Percentiles rank a stretch among this genome's conserved stretches.
Evolutionary conservation across 2,888 invertebrate genomes (phyloP).

Genomic region (Choristoneura rosaceana): DNA sequence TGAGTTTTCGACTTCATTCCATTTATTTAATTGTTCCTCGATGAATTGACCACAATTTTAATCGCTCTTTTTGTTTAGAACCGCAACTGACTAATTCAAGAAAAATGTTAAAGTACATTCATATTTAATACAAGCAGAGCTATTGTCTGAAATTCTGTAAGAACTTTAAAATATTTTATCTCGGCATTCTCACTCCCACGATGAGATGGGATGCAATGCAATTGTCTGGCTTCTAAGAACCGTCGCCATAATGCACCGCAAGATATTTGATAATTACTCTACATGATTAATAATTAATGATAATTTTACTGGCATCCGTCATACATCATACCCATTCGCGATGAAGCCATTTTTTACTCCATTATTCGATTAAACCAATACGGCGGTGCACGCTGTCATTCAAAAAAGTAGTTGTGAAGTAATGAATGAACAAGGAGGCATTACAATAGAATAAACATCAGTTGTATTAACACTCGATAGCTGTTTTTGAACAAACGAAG

Average conservation of each 20-base stretch:
- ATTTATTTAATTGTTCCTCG: slow-evolving; percentile 24
- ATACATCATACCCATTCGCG: slow-evolving; percentile 30
- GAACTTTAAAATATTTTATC: slow-evolving; percentile 1
- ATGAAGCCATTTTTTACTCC: slow-evolving; percentile 30
- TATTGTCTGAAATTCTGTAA: not conserved
- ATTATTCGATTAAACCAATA: slow-evolving; percentile 40
- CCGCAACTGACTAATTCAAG: not conserved
- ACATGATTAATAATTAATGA: slow-evolving; percentile 40
- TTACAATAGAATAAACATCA: slow-evolving; percentile 28
- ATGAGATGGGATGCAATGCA: slow-evolving; percentile 10
- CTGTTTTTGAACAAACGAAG: slow-evolving; percentile 59
- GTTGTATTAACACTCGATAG: slow-evolving; percentile 59
- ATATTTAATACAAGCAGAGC: not conserved
- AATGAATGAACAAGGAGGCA: slow-evolving; percentile 40
- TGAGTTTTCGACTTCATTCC: slow-evolving; percentile 11
- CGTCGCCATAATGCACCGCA: slow-evolving; percentile 32
- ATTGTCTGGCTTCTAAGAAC: slow-evolving; percentile 32
- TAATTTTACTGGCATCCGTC: slow-evolving; percentile 35
- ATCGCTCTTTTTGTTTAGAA: not conserved
- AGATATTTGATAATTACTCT: slow-evolving; percentile 39
- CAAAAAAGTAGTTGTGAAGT: slow-evolving; percentile 34
- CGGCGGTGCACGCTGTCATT: slow-evolving; percentile 19
- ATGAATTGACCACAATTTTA: slow-evolving; percentile 6
- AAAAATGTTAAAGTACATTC: not conserved
- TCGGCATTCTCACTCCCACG: slow-evolving; percentile 22